Evolutionary conservation across 2,888 invertebrate genomes (phyloP).

Genomic region (Epirrhoe tristata): DNA sequence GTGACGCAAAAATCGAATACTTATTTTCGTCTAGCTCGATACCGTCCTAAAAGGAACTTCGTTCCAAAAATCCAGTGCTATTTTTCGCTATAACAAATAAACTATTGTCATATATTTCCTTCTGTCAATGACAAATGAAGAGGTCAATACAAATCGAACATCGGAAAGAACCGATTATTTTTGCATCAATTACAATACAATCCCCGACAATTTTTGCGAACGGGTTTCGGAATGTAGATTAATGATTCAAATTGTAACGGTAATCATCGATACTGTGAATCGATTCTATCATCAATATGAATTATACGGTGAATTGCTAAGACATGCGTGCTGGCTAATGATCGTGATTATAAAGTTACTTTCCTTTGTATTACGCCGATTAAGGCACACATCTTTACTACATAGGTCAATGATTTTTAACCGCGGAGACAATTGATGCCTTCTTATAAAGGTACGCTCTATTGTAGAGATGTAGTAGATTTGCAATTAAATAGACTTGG

Average conservation of each 20-base stretch:
- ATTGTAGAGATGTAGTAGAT: too few species aligned
- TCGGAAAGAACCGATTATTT: slow-evolving; percentile 46
- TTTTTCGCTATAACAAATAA: too few species aligned
- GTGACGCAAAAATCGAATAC: too few species aligned
- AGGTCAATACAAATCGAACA: slow-evolving; percentile 12
- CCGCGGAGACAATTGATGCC: too few species aligned
- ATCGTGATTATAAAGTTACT: slow-evolving; percentile 20
- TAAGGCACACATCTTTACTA: too few species aligned
- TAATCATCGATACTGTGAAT: slow-evolving; percentile 59
- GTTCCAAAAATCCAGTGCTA: neutral
- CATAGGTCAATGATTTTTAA: too few species aligned
- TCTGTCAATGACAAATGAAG: slow-evolving; percentile 1
- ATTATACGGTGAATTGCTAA: slow-evolving; percentile 71
- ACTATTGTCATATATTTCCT: neutral
- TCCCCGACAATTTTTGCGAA: slow-evolving; percentile 44
- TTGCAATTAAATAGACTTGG: too few species aligned
- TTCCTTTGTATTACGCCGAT: neutral
- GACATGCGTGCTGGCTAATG: slow-evolving; percentile 45
- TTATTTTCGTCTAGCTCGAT: too few species aligned
- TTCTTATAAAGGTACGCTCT: too few species aligned
- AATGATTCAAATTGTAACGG: slow-evolving; percentile 51
- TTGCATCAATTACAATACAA: slow-evolving; percentile 50
- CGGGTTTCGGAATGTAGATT: slow-evolving; percentile 58
- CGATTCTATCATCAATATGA: slow-evolving; percentile 74
- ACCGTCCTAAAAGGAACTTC: too few species aligned